Evolutionary conservation across 2,888 invertebrate genomes (phyloP).

Genomic region (Limnephilus auricula): DNA sequence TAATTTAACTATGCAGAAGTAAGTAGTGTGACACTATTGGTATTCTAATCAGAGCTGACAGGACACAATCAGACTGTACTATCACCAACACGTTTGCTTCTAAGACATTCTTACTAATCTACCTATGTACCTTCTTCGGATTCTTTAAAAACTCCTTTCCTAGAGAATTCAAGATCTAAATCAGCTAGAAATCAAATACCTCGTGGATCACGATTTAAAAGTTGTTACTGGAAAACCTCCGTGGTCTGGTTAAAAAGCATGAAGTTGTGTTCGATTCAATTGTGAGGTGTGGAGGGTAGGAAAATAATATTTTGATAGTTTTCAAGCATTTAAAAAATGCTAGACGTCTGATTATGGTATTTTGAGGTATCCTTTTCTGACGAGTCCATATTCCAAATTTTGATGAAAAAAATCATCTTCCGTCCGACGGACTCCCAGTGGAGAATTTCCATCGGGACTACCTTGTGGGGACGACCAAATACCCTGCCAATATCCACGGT

Average conservation of each 20-base stretch:
- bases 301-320: no score
- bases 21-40: not conserved
- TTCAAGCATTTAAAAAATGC: no score
- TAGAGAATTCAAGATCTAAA: not conserved
- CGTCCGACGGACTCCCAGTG: no score
- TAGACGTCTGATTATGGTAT: no score
- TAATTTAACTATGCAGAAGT: not conserved
- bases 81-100: slow-evolving; percentile 33
- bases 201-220: not conserved
- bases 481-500: no score
- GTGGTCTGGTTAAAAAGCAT: not conserved
- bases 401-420: no score
- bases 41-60: not conserved
- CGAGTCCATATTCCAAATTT: no score
- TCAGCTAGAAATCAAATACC: not conserved
- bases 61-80: not conserved
- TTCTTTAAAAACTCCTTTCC: not conserved
- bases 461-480: no score
- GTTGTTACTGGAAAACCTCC: not conserved
- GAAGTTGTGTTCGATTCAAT: not conserved
- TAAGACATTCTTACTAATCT: slow-evolving; percentile 12
- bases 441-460: no score
- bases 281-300: no score
- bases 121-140: not conserved
- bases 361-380: no score